Evolutionary conservation across 1,140 invertebrate genomes (phyloP).

Genomic region (Drosophila pachea): DNA sequence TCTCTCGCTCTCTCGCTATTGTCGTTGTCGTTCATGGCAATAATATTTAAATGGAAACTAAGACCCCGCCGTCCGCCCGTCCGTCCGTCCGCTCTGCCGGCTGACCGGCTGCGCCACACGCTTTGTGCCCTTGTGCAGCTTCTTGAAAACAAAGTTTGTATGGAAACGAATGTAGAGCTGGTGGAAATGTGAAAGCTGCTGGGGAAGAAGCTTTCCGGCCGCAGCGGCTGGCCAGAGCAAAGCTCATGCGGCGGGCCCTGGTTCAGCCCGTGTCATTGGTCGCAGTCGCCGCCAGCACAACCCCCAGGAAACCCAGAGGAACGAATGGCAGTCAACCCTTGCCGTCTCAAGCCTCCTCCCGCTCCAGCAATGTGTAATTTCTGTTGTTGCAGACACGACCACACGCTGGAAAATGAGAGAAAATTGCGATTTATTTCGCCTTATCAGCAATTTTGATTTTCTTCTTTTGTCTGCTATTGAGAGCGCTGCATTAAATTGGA

Average conservation of each 20-base stretch:
- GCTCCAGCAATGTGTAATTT: slow-evolving; percentile 38
- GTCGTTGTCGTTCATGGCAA: slow-evolving; percentile 67
- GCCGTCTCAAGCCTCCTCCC: not conserved
- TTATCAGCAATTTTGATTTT: slow-evolving; percentile 67
- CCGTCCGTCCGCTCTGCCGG: no score
- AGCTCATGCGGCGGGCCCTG: not conserved
- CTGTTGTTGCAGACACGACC: slow-evolving; percentile 29
- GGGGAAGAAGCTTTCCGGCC: not conserved
- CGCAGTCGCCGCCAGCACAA: no score
- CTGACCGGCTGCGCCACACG: not conserved
- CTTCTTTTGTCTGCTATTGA: slow-evolving; percentile 43
- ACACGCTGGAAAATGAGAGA: slow-evolving; percentile 41
- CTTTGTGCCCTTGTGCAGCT: slow-evolving; percentile 26
- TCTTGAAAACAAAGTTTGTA: slow-evolving; percentile 11
- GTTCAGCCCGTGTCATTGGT: slow-evolving; percentile 3
- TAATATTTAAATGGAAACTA: slow-evolving; percentile 63
- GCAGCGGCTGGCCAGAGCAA: slow-evolving; percentile 10
- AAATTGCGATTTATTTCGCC: slow-evolving; percentile 62
- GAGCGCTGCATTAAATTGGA: slow-evolving; percentile 45
- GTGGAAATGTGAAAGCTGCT: slow-evolving; percentile 1
- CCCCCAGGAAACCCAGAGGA: no score
- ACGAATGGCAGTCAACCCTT: not conserved
- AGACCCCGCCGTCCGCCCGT: no score
- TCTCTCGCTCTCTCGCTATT: slow-evolving; percentile 5
- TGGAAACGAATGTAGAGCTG: not conserved